Conservation (phyloP, 2,113 vertebrate genomes). For the Panthera uncia region DNA sequence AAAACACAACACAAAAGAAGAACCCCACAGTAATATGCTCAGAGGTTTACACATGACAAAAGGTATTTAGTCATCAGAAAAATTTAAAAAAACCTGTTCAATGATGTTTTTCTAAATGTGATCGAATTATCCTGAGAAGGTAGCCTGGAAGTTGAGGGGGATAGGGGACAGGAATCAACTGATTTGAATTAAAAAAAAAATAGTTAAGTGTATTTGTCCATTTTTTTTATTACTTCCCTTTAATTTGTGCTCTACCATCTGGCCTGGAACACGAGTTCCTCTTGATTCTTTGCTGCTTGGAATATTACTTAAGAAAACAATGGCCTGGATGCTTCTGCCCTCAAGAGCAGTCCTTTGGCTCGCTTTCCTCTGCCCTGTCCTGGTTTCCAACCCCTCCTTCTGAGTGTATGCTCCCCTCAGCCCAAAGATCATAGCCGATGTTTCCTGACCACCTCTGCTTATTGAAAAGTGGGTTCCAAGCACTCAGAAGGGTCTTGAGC, state of each 20-base stretch:
- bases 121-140: neutral
- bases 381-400: neutral
- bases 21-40: neutral
- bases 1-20: neutral
- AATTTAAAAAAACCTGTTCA: neutral
- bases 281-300: neutral
- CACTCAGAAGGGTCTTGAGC: neutral
- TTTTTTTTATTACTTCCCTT: neutral
- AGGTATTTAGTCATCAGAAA: neutral
- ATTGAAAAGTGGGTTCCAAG: neutral
- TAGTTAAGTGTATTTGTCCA: neutral
- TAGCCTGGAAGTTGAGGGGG: neutral
- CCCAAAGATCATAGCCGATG: accelerated
- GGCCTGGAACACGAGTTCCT: neutral
- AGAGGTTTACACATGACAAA: neutral
- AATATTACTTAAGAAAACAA: neutral
- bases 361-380: accelerated
- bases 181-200: neutral
- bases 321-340: neutral
- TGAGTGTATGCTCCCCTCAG: neutral
- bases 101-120: neutral
- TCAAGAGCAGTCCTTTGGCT: neutral
- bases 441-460: neutral
- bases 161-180: neutral
- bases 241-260: neutral